These are phyloP conservation scores for Metallyticus violacea DNA, from an alignment of 2,888 invertebrate species.

Conservation along the genomic window DNA sequence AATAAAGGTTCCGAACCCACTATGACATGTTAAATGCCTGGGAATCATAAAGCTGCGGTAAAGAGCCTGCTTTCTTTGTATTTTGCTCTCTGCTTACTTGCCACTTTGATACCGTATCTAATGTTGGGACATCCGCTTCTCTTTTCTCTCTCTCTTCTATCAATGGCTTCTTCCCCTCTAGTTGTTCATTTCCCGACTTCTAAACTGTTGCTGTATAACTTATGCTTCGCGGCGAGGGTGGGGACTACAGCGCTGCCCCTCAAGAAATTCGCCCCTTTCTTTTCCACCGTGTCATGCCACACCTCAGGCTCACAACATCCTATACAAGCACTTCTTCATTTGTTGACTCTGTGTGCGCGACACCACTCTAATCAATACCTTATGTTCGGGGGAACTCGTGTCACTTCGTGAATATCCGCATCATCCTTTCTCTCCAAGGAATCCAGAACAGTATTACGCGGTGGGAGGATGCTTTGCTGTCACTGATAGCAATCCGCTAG, in stretches of 20 bases:
- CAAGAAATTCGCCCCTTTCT: not conserved
- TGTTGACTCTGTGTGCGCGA: conserved; percentile 42
- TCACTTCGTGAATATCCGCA: conserved; percentile 3
- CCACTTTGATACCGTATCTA: not conserved
- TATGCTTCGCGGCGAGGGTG: too few species aligned
- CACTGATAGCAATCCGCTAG: too few species aligned
- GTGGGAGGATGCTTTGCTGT: not conserved
- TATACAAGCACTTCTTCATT: conserved; percentile 45
- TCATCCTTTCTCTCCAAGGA: not conserved
- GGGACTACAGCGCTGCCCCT: not conserved
- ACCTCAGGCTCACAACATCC: not conserved
- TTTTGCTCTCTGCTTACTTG: not conserved
- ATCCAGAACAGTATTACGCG: not conserved
- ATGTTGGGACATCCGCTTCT: not conserved
- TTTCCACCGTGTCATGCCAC: not conserved
- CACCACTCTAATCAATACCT: conserved; percentile 28
- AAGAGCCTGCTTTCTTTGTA: too few species aligned
- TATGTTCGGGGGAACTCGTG: conserved; percentile 20
- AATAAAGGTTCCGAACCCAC: too few species aligned
- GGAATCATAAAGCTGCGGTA: too few species aligned
- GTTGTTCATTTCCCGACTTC: not conserved
- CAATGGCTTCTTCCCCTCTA: too few species aligned
- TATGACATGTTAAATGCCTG: too few species aligned
- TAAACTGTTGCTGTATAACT: too few species aligned
- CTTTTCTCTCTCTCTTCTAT: too few species aligned